These are phyloP conservation scores for Loxodonta africana DNA, from an alignment of 2,113 vertebrate species.

Conservation along the genomic window DNA sequence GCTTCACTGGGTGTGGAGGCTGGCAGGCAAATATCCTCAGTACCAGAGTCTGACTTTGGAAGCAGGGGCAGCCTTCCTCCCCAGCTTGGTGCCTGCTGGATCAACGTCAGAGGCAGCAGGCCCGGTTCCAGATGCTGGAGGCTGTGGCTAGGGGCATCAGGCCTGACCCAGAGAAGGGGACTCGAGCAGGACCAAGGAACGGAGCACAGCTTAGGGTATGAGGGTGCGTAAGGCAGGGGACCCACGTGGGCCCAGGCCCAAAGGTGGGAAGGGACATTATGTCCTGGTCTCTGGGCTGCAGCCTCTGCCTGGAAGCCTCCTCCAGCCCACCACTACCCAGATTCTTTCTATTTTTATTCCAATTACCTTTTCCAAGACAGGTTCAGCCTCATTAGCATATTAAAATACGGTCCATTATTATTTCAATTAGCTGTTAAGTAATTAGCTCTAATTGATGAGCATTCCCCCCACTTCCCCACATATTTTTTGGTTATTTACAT, in stretches of 20 bases:
- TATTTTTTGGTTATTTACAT: constrained; percentile 91
- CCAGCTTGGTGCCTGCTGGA: background rate
- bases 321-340: constrained; percentile 14
- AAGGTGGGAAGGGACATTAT: rapidly evolving
- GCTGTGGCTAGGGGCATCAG: background rate
- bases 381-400: constrained; percentile 88
- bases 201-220: rapidly evolving
- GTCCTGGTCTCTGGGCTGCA: background rate
- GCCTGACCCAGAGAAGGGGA: no score
- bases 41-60: background rate
- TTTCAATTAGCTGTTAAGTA: constrained; percentile 92
- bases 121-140: background rate
- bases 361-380: constrained; percentile 84
- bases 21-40: background rate
- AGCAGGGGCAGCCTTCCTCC: background rate
- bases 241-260: rapidly evolving
- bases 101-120: background rate
- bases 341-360: constrained; percentile 79
- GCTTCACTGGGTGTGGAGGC: no score
- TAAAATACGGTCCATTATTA: constrained; percentile 88
- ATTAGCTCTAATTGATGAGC: constrained; percentile 90
- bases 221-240: rapidly evolving
- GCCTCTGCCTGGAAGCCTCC: background rate
- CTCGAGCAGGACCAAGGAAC: background rate
- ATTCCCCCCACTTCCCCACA: constrained; percentile 85